Base-by-base conservation (phyloP, 2,113 vertebrate species). In the Urocitellus parryii region DNA sequence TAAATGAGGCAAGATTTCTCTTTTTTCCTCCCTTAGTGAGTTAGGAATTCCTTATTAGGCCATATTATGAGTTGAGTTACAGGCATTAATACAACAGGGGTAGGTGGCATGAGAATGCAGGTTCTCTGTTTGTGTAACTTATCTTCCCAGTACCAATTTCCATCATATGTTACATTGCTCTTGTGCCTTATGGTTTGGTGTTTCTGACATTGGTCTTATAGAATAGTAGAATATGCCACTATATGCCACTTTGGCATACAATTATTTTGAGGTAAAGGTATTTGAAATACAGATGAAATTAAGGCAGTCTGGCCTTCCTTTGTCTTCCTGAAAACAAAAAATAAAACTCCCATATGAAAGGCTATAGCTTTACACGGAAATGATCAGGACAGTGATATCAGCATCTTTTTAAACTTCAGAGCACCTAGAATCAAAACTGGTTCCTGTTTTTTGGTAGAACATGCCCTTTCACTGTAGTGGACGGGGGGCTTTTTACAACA, bases 371-470 rank as follows among this genome's bases (percentile, higher is more conserved):
- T 63, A 63, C 24, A 63, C 3, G 25, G 24, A 63, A 63, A 63
- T 24, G 8, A 24, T 63, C 32, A 51, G 3, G 8, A 12, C 16
- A 80, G 14, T 88, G 37, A 32, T 83, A n/a, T 65, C 32, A 91
- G 24, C 16, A 65, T 53, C 3, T 32, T 70, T 70, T 85, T 85
- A 32, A 76, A 85, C 8, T 79, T 10, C 5, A 13, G 18, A 89
- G 48, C 32, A 76, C 67, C 91, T 61, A 72, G 48, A 73, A 39
- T 91, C 32, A 95, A 67, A 79, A 88, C 32, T 61, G 16, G 10
- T 72, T 82, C 20, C 25, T 56, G 25, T 24, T 39, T n/a, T 78
- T 95, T 12, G 45, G 13, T 10, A 82, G 39, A 90, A 39, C 2
- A 13, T 74, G 7, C 13, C 29, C 8, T 61, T 27, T 82, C 34